A percentile compares a stretch with the other conserved stretches of the same genome.
Conservation (phyloP, 2,888 invertebrate species). For the Sympetrum striolatum region DNA sequence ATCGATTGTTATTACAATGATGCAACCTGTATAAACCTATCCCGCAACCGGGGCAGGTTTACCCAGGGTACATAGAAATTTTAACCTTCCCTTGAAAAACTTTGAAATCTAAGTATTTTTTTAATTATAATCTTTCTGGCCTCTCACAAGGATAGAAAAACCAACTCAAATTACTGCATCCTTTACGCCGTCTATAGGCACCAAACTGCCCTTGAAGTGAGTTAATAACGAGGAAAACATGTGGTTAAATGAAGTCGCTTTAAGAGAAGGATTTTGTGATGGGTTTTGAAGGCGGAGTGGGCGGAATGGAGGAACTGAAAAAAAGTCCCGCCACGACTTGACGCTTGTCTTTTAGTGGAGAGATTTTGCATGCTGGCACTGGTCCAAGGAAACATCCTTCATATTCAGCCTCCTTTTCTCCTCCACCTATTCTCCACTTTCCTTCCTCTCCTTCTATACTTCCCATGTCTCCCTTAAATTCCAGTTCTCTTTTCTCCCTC, state of each 20-base stretch:
- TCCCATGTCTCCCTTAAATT: not conserved
- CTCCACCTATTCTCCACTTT: not conserved
- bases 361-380: not conserved
- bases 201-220: not conserved
- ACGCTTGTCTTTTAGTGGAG: not conserved
- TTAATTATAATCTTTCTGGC: no score
- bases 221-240: not conserved
- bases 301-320: not conserved
- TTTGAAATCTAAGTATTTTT: no score
- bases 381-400: not conserved
- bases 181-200: not conserved
- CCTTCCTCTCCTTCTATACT: not conserved
- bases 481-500: not conserved
- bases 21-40: no score
- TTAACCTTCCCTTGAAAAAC: no score
- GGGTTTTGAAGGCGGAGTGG: not conserved
- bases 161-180: not conserved
- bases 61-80: no score
- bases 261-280: not conserved
- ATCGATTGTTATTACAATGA: no score
- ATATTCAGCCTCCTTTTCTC: not conserved
- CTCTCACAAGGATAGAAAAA: no score
- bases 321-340: not conserved
- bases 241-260: not conserved
- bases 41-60: no score